Evolutionary conservation across 2,797 vertebrate species (phyloP).

Genomic region (Okamejei kenojei): DNA sequence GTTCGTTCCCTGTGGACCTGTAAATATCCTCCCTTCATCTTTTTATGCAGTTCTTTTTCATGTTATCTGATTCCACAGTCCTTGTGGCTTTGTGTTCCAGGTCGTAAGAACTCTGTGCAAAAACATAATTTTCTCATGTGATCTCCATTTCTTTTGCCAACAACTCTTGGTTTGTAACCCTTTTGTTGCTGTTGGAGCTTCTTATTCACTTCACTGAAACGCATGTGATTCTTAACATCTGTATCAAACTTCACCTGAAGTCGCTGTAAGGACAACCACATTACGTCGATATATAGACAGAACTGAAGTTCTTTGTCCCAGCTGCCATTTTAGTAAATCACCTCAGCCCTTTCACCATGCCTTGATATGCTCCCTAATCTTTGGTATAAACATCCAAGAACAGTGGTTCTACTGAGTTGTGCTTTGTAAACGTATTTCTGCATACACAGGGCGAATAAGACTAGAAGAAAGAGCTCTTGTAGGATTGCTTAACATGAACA

Average conservation of each 20-base stretch:
- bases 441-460: too few species aligned
- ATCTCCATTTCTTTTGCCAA: neutral
- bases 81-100: neutral
- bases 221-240: neutral
- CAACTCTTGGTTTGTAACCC: neutral
- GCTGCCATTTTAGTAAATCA: too few species aligned
- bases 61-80: neutral
- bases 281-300: neutral
- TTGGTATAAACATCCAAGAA: too few species aligned
- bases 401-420: too few species aligned
- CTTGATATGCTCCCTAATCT: too few species aligned
- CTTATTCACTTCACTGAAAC: neutral
- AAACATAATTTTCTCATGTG: neutral
- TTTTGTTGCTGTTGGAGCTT: neutral
- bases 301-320: neutral
- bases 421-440: too few species aligned
- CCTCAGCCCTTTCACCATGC: too few species aligned
- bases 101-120: neutral
- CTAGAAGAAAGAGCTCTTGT: too few species aligned
- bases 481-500: too few species aligned
- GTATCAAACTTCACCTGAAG: neutral
- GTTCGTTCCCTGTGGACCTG: neutral
- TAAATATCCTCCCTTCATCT: neutral
- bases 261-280: neutral
- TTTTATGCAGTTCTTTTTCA: neutral